phyloP scores from a whole-genome alignment of 2,888 invertebrate genomes.

The Hemicrepidius hirtus region DNA sequence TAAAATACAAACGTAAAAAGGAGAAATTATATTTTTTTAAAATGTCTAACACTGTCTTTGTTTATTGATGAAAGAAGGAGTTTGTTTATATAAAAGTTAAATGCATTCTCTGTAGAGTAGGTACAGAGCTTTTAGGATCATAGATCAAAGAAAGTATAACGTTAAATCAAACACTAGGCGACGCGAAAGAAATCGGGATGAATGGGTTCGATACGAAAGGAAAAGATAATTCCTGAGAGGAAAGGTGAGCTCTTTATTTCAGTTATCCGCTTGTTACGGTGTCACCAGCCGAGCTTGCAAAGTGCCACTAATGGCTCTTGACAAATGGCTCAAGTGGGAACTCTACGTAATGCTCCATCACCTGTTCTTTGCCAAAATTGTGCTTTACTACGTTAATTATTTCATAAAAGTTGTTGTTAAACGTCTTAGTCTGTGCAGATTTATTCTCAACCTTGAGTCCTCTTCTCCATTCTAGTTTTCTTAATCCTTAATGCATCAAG shows the following conservation, averaged over 20 bases:
- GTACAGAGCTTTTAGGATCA: constrained; percentile 36
- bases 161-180: constrained; percentile 57
- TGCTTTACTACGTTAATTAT: constrained; percentile 41
- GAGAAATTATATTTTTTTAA: background rate
- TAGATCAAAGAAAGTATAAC: constrained; percentile 54
- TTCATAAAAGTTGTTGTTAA: constrained; percentile 33
- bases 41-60: background rate
- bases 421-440: constrained; percentile 1
- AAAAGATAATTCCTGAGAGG: constrained; percentile 67
- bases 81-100: background rate
- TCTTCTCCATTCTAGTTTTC: constrained; percentile 3
- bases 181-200: constrained; percentile 59
- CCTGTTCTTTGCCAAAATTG: constrained; percentile 44
- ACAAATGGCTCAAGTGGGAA: constrained; percentile 66
- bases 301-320: constrained; percentile 68
- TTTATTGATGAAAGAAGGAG: background rate
- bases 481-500: constrained; percentile 34
- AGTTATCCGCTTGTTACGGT: constrained; percentile 69
- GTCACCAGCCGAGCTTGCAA: constrained; percentile 66
- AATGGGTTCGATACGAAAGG: constrained; percentile 61
- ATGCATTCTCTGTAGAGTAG: constrained; percentile 32
- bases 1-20: background rate
- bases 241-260: constrained; percentile 69
- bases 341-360: constrained; percentile 53
- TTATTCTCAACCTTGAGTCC: constrained; percentile 7